Evolutionary conservation across 2,797 vertebrate species (phyloP).

Genomic region (Mycteria americana): DNA sequence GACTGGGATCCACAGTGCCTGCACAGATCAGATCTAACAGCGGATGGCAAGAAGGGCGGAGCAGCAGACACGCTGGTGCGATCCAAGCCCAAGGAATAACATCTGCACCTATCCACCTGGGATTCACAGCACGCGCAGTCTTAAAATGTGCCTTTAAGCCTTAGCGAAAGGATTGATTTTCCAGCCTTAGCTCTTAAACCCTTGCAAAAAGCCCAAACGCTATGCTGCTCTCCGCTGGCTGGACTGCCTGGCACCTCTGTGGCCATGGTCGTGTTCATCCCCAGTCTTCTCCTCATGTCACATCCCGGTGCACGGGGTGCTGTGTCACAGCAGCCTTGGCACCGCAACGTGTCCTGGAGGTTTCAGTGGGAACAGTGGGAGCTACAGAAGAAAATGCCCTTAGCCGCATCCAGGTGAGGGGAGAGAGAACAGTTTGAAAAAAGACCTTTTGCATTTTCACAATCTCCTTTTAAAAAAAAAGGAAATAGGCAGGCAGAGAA

Average conservation of each 20-base stretch:
- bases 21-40: not conserved
- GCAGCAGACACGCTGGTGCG: not conserved
- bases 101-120: not conserved
- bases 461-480: not conserved
- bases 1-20: not conserved
- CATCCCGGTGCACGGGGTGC: accelerated
- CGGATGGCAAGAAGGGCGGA: accelerated
- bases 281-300: not conserved
- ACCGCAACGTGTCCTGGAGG: accelerated
- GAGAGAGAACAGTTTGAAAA: not conserved
- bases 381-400: not conserved
- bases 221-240: not conserved
- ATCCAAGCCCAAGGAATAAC: not conserved
- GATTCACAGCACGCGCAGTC: accelerated
- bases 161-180: not conserved
- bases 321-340: not conserved
- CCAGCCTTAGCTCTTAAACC: not conserved
- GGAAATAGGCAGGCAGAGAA: conserved; percentile 9
- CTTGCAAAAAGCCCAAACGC: not conserved
- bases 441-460: not conserved
- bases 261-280: not conserved
- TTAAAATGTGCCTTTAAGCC: not conserved
- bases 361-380: accelerated
- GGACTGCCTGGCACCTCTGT: not conserved
- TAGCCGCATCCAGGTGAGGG: not conserved